Evolutionary conservation across 92 coral and sea anemone species (phyloP).

Genomic region (Nematostella vectensis): DNA sequence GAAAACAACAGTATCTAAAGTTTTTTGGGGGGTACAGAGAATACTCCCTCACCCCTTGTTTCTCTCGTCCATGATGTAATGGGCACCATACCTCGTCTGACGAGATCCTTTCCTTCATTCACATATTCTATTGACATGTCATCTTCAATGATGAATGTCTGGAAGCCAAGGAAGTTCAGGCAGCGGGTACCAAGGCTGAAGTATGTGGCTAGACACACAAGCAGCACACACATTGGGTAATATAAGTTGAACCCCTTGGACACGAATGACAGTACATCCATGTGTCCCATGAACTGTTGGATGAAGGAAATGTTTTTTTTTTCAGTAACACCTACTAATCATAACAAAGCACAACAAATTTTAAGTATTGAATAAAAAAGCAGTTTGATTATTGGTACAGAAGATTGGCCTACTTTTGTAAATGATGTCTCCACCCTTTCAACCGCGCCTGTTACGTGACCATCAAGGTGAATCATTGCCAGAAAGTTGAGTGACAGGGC

Average conservation of each 20-base stretch:
- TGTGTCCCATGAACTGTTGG: conserved; percentile 95
- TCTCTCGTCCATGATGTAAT: too few relatives aligned
- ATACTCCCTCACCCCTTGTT: too few relatives aligned
- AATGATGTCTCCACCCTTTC: conserved; percentile 83
- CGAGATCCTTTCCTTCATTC: conserved; percentile 89
- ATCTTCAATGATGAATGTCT: conserved; percentile 93
- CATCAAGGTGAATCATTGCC: conserved; percentile 94
- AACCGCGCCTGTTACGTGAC: conserved; percentile 83
- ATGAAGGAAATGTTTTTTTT: neutral
- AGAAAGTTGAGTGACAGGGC: conserved; percentile 94
- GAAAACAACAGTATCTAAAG: too few relatives aligned
- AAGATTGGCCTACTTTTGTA: conserved; percentile 77
- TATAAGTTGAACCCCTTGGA: conserved; percentile 94
- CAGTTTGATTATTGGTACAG: too few relatives aligned
- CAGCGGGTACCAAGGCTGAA: conserved; percentile 98
- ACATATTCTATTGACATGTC: conserved; percentile 89
- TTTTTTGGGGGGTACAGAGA: too few relatives aligned
- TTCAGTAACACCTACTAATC: too few relatives aligned
- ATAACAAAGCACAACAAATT: too few relatives aligned
- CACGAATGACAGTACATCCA: conserved; percentile 92
- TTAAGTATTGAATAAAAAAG: neutral
- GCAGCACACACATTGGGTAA: conserved; percentile 97
- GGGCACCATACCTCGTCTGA: conserved; percentile 85
- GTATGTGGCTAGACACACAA: conserved; percentile 90
- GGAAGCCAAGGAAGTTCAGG: conserved; percentile 92